Percentiles rank a stretch among this genome's conserved stretches.
phyloP scores from a whole-genome alignment of 2,113 vertebrate genomes.

The Orientallactaga bullata region DNA sequence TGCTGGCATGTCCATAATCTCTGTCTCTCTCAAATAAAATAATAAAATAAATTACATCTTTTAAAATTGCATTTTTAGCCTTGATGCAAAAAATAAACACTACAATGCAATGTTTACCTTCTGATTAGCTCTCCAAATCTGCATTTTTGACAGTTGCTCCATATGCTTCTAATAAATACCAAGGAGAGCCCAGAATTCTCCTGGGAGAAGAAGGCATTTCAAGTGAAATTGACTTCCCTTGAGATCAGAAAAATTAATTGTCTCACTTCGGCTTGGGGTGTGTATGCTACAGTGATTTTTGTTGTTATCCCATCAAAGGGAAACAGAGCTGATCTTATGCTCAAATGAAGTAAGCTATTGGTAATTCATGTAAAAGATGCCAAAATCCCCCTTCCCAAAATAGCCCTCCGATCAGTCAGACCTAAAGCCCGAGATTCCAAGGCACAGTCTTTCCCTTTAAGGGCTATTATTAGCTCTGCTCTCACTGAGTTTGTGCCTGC shows the following conservation, averaged over 20 bases:
- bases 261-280: not conserved
- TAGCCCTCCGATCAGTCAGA: not conserved
- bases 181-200: slow-evolving; percentile 41
- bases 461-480: slow-evolving; percentile 53
- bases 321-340: not conserved
- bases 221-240: slow-evolving; percentile 43
- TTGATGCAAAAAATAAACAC: not conserved
- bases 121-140: slow-evolving; percentile 21
- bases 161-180: slow-evolving; percentile 17
- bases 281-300: not conserved
- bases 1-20: no score
- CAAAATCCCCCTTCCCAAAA: slow-evolving; percentile 19
- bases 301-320: slow-evolving; percentile 27
- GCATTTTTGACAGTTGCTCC: slow-evolving; percentile 31
- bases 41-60: no score
- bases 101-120: not conserved
- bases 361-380: slow-evolving; percentile 24
- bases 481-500: slow-evolving; percentile 15
- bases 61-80: not conserved
- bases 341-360: slow-evolving; percentile 37
- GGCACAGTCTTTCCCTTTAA: slow-evolving; percentile 33
- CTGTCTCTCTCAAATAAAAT: no score
- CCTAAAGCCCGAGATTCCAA: not conserved
- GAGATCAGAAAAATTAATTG: slow-evolving; percentile 16
- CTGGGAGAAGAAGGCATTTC: not conserved